Conservation (phyloP, 2,113 vertebrate genomes). For the Misgurnus mizolepis region DNA sequence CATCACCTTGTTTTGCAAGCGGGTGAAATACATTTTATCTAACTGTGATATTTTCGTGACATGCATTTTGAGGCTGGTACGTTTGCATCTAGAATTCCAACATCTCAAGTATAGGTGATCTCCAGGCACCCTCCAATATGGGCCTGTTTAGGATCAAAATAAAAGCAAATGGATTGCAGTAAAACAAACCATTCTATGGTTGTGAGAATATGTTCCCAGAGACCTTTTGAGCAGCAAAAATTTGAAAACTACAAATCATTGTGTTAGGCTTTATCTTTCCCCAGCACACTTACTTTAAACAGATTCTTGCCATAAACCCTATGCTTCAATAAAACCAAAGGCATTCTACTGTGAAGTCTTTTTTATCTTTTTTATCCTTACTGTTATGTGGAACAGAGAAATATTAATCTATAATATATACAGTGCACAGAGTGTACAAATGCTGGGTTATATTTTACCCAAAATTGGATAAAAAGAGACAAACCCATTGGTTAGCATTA, state of each 20-base stretch:
- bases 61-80: constrained; percentile 6
- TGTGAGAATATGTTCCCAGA: constrained; percentile 7
- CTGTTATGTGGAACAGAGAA: constrained; percentile 5
- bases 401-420: constrained; percentile 2
- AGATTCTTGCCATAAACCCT: constrained; percentile 24
- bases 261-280: constrained; percentile 20
- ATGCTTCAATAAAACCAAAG: constrained; percentile 10
- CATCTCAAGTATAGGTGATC: neutral
- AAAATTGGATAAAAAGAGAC: too few relatives aligned
- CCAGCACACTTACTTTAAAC: constrained; percentile 12
- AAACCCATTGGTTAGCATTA: too few relatives aligned
- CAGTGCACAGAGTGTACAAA: neutral
- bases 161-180: neutral
- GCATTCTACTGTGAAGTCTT: neutral
- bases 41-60: neutral
- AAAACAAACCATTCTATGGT: neutral
- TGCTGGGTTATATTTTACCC: too few relatives aligned
- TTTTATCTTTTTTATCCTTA: constrained; percentile 23
- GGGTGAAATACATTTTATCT: neutral
- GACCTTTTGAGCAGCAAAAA: neutral
- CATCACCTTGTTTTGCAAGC: neutral
- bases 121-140: neutral
- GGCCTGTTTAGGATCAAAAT: neutral
- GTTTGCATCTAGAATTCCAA: too few relatives aligned
- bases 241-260: constrained; percentile 26